A percentile compares a stretch with the other conserved stretches of the same genome.
Evolutionary conservation across 2,113 vertebrate genomes (phyloP).

Genomic region (Empidonax alnorum): DNA sequence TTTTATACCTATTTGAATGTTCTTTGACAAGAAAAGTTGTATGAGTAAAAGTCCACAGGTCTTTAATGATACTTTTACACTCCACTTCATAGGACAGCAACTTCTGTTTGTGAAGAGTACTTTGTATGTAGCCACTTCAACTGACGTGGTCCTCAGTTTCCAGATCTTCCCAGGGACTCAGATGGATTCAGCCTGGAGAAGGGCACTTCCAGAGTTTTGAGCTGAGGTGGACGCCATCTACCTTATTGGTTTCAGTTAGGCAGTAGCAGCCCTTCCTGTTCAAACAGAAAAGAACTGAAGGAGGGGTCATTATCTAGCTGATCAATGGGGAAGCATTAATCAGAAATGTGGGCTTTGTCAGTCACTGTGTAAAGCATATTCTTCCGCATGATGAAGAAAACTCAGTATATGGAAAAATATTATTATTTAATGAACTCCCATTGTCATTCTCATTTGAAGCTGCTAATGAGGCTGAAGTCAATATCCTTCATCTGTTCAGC

Average conservation of each 20-base stretch:
- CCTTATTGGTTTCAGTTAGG: neutral
- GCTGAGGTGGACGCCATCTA: neutral
- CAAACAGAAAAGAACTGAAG: neutral
- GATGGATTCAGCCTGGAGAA: neutral
- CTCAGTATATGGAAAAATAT: conserved; percentile 37
- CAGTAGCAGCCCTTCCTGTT: neutral
- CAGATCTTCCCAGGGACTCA: neutral
- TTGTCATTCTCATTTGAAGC: conserved; percentile 62
- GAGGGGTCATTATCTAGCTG: neutral
- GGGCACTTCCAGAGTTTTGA: neutral
- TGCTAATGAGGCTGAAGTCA: conserved; percentile 64
- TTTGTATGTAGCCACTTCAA: fast-evolving
- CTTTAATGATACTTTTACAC: neutral
- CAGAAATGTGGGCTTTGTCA: neutral
- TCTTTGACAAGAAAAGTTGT: neutral
- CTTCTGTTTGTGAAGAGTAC: neutral
- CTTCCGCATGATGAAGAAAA: conserved; percentile 4
- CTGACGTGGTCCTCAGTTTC: neutral
- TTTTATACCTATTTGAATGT: fast-evolving
- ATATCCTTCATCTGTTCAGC: conserved; percentile 39
- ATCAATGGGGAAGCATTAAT: neutral
- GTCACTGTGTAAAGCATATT: neutral
- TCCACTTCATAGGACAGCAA: neutral
- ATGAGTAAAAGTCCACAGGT: neutral
- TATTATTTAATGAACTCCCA: conserved; percentile 58